Conservation (phyloP, 2,113 vertebrate genomes). For the Saimiri boliviensis region DNA sequence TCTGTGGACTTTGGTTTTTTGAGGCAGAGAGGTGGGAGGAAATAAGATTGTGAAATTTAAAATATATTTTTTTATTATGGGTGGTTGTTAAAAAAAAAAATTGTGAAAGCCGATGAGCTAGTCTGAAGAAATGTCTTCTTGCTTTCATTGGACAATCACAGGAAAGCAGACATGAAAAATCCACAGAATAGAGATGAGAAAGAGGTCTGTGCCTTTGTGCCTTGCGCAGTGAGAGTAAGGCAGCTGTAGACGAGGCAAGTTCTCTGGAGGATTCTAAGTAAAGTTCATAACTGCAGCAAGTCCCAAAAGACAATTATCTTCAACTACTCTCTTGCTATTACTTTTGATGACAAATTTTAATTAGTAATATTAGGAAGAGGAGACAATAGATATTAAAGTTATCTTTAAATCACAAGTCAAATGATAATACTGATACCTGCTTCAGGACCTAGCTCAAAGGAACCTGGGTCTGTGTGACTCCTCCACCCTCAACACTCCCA, state of each 20-base stretch:
- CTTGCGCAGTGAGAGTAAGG: neutral
- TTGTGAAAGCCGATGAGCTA: neutral
- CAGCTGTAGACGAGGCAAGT: neutral
- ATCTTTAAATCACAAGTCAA: constrained; percentile 42
- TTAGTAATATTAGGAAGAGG: constrained; percentile 23
- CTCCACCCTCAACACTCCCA: neutral
- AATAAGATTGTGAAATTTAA: neutral
- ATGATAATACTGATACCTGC: neutral
- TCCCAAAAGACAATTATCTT: constrained; percentile 50
- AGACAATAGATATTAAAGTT: constrained; percentile 47
- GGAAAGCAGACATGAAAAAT: constrained; percentile 7
- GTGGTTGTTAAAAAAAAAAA: neutral
- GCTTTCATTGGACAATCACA: neutral
- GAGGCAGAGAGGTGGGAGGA: neutral
- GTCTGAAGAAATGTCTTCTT: neutral
- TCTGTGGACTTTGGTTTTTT: neutral
- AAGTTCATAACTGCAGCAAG: neutral
- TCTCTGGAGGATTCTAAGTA: neutral
- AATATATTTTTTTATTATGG: neutral
- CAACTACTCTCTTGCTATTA: constrained; percentile 29
- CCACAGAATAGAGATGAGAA: neutral
- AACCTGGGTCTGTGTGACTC: neutral
- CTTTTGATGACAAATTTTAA: constrained; percentile 61
- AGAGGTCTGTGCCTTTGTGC: neutral
- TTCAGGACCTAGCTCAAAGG: neutral